Evolutionary conservation across 2,888 invertebrate species (phyloP), one percentile per base, ranked within the genome.

Genomic region (Ormyrus labotus): DNA sequence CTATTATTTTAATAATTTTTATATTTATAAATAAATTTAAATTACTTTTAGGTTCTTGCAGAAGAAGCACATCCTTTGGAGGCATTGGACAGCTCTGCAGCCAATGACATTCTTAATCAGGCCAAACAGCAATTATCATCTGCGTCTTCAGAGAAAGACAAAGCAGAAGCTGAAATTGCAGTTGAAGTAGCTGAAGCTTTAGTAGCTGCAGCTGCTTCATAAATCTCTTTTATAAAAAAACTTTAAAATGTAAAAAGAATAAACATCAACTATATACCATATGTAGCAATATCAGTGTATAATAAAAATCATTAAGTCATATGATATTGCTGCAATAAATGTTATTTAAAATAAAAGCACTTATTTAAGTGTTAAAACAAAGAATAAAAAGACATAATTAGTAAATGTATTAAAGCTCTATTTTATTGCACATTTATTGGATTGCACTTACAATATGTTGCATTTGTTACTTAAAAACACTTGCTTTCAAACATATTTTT

Each of bases 131-230:
- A 96, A 90, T 89, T 97, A 50, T 92, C 92, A 78, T 94, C 96
- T n/a, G 98, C 99, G 19, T 91, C 93, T 8, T 93, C 94, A 75
- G 98, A 99, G 0, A 92, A 94, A 92, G 97, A 96, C 87, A 93
- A 93, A 90, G 98, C 98, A 13, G 97, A 98, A 92, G 99, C 98
- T 72, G 94, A 95, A 83, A 97, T 99, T 88, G 97, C 97, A 57
- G 92, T 99, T 8, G 99, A 99, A 92, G 98, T 98, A 74, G 97
- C 96, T 72, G 98, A 99, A 92, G 98, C 98, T 85, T 93, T 99
- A 85, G 95, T 97, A 34, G 34, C 34, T 75, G 96, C 96, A 91
- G 98, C 98, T 83, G 93, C 94, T 81, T 92, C 93, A 91, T 94
- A 93, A 92, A 81, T 81, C 60, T 51, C 45, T 9, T 75, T 65